These are phyloP conservation scores for Ornithoptera priamus DNA, from an alignment of 2,888 invertebrate genomes.

Conservation along the genomic window DNA sequence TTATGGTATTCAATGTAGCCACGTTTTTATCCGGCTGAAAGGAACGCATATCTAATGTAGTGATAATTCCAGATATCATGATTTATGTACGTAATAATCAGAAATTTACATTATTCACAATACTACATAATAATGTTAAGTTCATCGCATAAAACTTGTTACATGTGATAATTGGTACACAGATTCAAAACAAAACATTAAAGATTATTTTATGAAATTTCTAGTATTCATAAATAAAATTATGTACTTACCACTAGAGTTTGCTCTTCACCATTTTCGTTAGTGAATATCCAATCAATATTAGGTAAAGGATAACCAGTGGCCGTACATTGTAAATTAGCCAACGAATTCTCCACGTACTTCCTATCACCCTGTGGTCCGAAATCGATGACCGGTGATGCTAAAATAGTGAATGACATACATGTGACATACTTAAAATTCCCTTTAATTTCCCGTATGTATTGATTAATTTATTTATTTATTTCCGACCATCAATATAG, in stretches of 20 bases:
- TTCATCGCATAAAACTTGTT: no score
- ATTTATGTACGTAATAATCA: no score
- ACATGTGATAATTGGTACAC: no score
- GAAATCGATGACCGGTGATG: conserved; percentile 48
- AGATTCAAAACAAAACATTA: no score
- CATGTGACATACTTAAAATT: neutral
- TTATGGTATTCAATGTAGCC: conserved; percentile 43
- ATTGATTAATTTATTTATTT: no score
- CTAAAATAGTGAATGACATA: conserved; percentile 39
- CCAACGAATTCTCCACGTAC: conserved; percentile 39
- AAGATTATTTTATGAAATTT: neutral
- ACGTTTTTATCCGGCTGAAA: conserved; percentile 40
- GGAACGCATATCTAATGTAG: neutral
- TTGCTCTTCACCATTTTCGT: conserved; percentile 35
- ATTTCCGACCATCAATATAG: no score
- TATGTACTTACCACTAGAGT: conserved; percentile 36
- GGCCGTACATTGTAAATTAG: conserved; percentile 50
- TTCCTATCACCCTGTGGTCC: conserved; percentile 38
- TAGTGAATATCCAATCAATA: conserved; percentile 54
- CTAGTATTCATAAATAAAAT: neutral
- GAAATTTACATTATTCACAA: no score
- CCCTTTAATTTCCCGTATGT: neutral
- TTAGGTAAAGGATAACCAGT: conserved; percentile 56
- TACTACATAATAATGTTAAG: no score
- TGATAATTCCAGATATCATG: neutral